These are phyloP conservation scores for Oophaga pumilio DNA, from an alignment of 2,113 vertebrate species.

Conservation along the genomic window DNA sequence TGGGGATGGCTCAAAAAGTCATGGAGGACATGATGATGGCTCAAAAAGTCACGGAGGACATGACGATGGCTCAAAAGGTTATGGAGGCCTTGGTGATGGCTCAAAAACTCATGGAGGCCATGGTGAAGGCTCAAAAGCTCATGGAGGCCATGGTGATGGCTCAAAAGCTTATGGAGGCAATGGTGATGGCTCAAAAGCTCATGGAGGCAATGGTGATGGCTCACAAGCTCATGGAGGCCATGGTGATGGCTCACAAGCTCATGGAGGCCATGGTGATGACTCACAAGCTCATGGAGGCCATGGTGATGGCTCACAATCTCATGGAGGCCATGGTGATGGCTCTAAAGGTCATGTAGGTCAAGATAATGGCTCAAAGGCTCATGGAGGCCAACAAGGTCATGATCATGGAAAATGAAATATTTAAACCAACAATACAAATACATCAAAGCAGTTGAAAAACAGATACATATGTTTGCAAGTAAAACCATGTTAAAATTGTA, in stretches of 20 bases:
- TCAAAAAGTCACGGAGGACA: not conserved
- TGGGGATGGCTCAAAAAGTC: not conserved
- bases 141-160: not conserved
- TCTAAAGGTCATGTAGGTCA: not conserved
- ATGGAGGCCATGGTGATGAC: not conserved
- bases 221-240: not conserved
- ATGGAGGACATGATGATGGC: not conserved
- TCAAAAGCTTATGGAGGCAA: not conserved
- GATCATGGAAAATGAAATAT: conserved; percentile 6
- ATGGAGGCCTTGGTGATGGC: not conserved
- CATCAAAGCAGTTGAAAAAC: too few species aligned
- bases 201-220: not conserved
- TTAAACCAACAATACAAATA: not conserved
- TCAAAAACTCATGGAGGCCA: not conserved
- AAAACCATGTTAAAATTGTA: too few species aligned
- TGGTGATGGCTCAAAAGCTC: not conserved
- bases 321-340: not conserved
- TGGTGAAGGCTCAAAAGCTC: not conserved
- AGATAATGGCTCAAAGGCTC: not conserved
- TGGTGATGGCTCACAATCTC: not conserved
- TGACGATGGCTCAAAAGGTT: not conserved
- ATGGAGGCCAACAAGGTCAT: not conserved
- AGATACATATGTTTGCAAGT: too few species aligned
- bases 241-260: not conserved
- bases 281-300: not conserved